Percentiles rank a stretch among this genome's conserved stretches.
phyloP scores from a whole-genome alignment of 2,797 vertebrate genomes.

The Kryptopterus vitreolus region DNA sequence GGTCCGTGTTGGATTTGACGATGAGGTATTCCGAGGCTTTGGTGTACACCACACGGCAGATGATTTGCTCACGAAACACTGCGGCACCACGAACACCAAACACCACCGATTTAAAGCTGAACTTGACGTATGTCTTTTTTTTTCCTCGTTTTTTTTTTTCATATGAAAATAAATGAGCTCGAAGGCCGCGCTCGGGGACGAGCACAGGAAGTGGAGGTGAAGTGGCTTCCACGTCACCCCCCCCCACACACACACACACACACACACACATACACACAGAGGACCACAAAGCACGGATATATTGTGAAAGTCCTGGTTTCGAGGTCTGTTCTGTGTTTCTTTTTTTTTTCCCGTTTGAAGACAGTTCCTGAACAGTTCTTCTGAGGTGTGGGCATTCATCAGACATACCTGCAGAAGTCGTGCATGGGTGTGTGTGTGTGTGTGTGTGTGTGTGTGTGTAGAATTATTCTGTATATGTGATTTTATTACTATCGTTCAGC shows the following conservation, averaged over 20 bases:
- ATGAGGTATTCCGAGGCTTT: slow-evolving; percentile 74
- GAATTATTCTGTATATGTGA: slow-evolving; percentile 3
- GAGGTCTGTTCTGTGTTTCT: slow-evolving; percentile 36
- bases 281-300: slow-evolving; percentile 61
- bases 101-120: slow-evolving; percentile 71
- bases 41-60: slow-evolving; percentile 65
- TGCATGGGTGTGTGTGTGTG: slow-evolving; percentile 8
- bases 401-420: slow-evolving; percentile 28
- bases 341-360: slow-evolving; percentile 24
- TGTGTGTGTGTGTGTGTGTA: slow-evolving; percentile 25
- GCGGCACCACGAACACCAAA: slow-evolving; percentile 66
- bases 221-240: slow-evolving; percentile 16
- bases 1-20: slow-evolving; percentile 57
- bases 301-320: slow-evolving; percentile 13
- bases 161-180: slow-evolving; percentile 67
- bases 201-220: slow-evolving; percentile 21
- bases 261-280: slow-evolving; percentile 44
- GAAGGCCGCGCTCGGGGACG: slow-evolving; percentile 49
- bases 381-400: slow-evolving; percentile 24
- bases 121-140: slow-evolving; percentile 50
- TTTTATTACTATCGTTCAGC: slow-evolving; percentile 40
- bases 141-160: slow-evolving; percentile 61
- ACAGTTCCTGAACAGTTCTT: slow-evolving; percentile 42
- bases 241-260: not conserved
- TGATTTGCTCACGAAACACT: slow-evolving; percentile 71